Evolutionary conservation across 2,888 invertebrate genomes (phyloP), one percentile per base, ranked within the genome.

Genomic region (Ennomos fuscantarius): DNA sequence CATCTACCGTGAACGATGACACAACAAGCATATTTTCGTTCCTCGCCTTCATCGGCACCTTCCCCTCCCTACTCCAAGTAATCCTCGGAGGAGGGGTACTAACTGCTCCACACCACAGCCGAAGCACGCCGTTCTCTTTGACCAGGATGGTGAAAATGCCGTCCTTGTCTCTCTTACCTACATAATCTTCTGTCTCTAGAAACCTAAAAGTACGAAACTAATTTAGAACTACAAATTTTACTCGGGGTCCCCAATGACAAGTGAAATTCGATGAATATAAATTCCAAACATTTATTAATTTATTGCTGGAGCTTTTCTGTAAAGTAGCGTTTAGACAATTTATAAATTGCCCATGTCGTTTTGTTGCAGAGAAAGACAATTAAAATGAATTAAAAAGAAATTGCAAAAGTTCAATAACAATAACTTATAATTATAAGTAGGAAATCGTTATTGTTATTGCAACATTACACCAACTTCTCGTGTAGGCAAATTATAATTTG

Each of bases 51-150:
- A 94, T 92, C 87, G 94, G 24, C 74, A 84, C 39, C 84, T 87
- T 62, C 60, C 85, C 59, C 88, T 95, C 69, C 55, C 92, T 90
- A 2, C 82, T 87, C 95, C 95, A 95, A 0, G 89, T 84, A 6
- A 95, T 89, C 10, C 74, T 81, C 0, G 95, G 95, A 0, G 93
- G 86, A 0, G 95, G 95, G 41, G 92, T 89, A 5, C 94, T 95
- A 9, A 93, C 93, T 0, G 92, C 94, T 0, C 94, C 94, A 73
- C 96, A 96, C 85, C 95, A 95, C 51, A 95, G 73, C 0, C 94
- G 93, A 0, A 95, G 84, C 24, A 75, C 67, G 0, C 76, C 79
- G 24, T 82, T 82, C 1, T 82, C 79, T 39, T 74, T 74, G 1
- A 90, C 81, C 0, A 83, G 73, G 45, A 82, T 75, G 0, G 87